phyloP scores from a whole-genome alignment of 2,888 invertebrate species.

The Willowsia nigromaculata region DNA sequence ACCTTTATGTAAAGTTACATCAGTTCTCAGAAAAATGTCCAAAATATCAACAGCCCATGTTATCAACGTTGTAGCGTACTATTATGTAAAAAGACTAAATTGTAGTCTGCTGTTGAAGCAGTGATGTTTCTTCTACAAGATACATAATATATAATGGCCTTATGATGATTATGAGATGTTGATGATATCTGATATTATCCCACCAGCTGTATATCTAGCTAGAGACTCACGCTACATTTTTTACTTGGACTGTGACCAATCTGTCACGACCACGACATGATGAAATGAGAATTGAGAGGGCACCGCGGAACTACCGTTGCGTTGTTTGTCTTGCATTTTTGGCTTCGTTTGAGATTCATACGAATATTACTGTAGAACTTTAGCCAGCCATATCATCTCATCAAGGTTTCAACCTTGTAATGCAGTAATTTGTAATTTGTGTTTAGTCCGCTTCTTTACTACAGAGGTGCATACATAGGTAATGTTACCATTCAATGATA shows the following conservation, averaged over 20 bases:
- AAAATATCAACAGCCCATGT: neutral
- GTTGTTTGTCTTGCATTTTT: constrained; percentile 14
- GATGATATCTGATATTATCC: constrained; percentile 56
- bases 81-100: neutral
- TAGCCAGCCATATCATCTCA: neutral
- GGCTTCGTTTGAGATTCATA: constrained; percentile 4
- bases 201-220: too few relatives aligned
- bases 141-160: neutral
- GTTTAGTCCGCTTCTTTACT: neutral
- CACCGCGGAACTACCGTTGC: constrained; percentile 40
- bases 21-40: constrained; percentile 16
- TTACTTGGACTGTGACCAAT: constrained; percentile 70
- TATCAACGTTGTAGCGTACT: neutral
- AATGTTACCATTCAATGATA: neutral
- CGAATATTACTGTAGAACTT: constrained; percentile 17
- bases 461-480: too few relatives aligned
- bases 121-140: neutral
- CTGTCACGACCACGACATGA: constrained; percentile 69
- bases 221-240: constrained; percentile 58
- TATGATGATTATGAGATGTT: neutral
- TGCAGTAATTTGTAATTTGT: constrained; percentile 25
- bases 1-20: neutral
- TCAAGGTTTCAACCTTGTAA: constrained; percentile 24
- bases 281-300: constrained; percentile 63
- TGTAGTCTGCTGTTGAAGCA: neutral